Evolutionary conservation across 53 echinoderm and acorn worm species (phyloP), one percentile per base, ranked within the genome.

Genomic region (Henricia sp.): DNA sequence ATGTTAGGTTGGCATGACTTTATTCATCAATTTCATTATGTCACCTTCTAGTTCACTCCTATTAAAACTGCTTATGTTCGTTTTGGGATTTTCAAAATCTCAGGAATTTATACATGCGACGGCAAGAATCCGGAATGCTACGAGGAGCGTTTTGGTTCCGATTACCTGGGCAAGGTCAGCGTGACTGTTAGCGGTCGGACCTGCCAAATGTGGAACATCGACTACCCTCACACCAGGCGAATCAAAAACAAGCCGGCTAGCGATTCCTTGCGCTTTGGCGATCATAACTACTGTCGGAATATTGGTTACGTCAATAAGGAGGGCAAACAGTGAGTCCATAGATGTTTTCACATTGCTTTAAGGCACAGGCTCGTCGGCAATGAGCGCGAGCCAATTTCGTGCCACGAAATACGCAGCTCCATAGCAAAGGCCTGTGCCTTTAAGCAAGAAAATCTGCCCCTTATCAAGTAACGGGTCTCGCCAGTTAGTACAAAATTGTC

Each of bases 281-380:
- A 85, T 71, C 85, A 85, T 38, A 85, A 70, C 20, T 85, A 85
- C 67, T 85, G 85, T 30, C n/a, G 85, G n/a, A 85, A 74, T 62
- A 71, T 65, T 40, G 74, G 46, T 5, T 59, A 51, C n/a, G 40
- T 43, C n/a, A n/a, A n/a, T 21, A 63, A 4, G 13, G 50, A 50
- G 12, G 39, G 56, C 34, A 37, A 20, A 1, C 74, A 74, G 74
- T 76, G 56, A 76, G 76, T 41, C n/a, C n/a, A n/a, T n/a, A n/a
- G n/a, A n/a, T n/a, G n/a, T n/a, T n/a, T n/a, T n/a, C n/a, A n/a
- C n/a, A n/a, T n/a, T n/a, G n/a, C n/a, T n/a, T n/a, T n/a, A n/a
- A n/a, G n/a, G n/a, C n/a, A n/a, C n/a, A n/a, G n/a, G n/a, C n/a
- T n/a, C n/a, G n/a, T n/a, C n/a, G n/a, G n/a, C n/a, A n/a, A n/a